A percentile compares a stretch with the other conserved stretches of the same genome.
Evolutionary conservation across 1,140 invertebrate genomes (phyloP).

Genomic region (Drosophila tani): DNA sequence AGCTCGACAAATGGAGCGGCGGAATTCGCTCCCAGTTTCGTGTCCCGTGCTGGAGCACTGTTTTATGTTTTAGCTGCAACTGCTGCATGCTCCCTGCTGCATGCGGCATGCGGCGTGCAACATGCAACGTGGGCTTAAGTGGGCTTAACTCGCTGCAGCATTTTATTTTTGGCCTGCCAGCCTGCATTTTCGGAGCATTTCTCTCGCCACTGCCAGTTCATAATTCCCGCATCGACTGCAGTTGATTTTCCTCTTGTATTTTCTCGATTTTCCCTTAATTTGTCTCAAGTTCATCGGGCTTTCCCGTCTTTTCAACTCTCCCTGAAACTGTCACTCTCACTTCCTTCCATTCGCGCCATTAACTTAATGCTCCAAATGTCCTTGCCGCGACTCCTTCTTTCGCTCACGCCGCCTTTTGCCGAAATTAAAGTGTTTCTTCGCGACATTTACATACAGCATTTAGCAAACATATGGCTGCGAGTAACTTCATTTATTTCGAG

Average conservation of each 20-base stretch:
- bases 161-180: conserved; percentile 44
- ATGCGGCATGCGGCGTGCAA: conserved; percentile 60
- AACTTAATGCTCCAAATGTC: conserved; percentile 55
- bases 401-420: neutral
- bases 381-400: conserved; percentile 31
- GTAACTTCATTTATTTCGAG: conserved; percentile 77
- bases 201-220: conserved; percentile 3
- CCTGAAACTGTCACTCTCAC: conserved; percentile 42
- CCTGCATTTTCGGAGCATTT: conserved; percentile 3
- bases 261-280: conserved; percentile 59
- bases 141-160: conserved; percentile 68
- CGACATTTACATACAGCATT: conserved; percentile 79
- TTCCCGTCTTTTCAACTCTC: neutral
- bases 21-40: conserved; percentile 27
- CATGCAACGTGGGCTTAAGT: conserved; percentile 79
- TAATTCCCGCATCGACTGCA: conserved; percentile 14
- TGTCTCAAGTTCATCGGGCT: conserved; percentile 57
- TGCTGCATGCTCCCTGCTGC: conserved; percentile 21
- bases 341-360: conserved; percentile 57
- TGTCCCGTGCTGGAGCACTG: conserved; percentile 67
- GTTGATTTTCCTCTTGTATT: conserved; percentile 14
- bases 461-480: conserved; percentile 72
- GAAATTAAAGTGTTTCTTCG: conserved; percentile 73
- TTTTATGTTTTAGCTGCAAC: conserved; percentile 67
- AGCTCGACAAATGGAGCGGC: conserved; percentile 72